phyloP scores from a whole-genome alignment of 2,888 invertebrate species.

The Ferrisia virgata region DNA sequence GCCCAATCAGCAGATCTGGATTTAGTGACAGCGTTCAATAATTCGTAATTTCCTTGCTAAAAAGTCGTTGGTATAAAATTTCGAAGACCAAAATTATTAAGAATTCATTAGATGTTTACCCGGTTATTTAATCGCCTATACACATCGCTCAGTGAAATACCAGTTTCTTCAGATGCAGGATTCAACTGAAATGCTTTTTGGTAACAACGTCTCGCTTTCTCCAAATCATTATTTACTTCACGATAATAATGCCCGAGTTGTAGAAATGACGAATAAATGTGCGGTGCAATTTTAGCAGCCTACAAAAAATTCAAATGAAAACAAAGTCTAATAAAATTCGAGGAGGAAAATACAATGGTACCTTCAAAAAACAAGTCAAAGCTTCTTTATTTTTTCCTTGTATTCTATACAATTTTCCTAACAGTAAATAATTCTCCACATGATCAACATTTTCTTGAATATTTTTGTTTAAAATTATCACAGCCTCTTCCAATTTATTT shows the following conservation, averaged over 20 bases:
- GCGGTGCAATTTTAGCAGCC: conserved; percentile 65
- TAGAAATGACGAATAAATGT: conserved; percentile 69
- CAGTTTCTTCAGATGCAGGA: conserved; percentile 64
- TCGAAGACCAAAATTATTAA: too few relatives aligned
- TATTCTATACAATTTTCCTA: conserved; percentile 25
- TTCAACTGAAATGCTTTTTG: conserved; percentile 78
- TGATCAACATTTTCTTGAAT: background rate
- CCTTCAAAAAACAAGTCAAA: conserved; percentile 33
- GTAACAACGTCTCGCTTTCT: conserved; percentile 76
- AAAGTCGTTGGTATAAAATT: background rate
- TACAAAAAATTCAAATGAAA: conserved; percentile 48
- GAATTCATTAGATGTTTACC: background rate
- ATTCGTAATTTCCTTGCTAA: conserved; percentile 62
- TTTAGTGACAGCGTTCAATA: conserved; percentile 60
- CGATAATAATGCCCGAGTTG: conserved; percentile 74
- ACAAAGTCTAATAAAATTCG: background rate
- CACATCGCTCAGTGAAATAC: conserved; percentile 71
- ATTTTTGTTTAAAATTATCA: background rate
- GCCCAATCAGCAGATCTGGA: conserved; percentile 67
- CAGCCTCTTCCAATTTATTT: background rate
- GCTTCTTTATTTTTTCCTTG: conserved; percentile 20
- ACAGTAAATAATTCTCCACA: conserved; percentile 3
- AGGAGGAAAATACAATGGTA: background rate
- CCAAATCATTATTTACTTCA: conserved; percentile 61
- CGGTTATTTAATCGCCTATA: conserved; percentile 62